phyloP scores from a whole-genome alignment of 1,140 invertebrate species.

The Hyposmocoma kahamanoa region DNA sequence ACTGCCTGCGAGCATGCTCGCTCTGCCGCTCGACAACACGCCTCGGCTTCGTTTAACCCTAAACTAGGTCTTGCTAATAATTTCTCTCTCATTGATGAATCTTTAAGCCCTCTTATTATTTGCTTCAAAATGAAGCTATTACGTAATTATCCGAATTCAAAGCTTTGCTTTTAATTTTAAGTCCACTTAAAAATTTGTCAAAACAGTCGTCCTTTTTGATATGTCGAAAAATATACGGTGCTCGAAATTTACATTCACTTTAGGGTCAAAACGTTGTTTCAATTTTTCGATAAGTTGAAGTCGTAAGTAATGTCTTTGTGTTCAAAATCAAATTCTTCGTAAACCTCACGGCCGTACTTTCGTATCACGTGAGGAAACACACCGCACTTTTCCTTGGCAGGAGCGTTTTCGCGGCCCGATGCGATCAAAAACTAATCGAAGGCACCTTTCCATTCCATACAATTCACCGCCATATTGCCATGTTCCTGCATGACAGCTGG shows the following conservation, averaged over 20 bases:
- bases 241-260: conserved; percentile 13
- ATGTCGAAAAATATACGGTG: conserved; percentile 8
- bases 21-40: neutral
- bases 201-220: neutral
- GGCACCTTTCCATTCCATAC: conserved; percentile 14
- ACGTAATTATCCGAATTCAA: neutral
- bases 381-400: conserved; percentile 10
- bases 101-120: neutral
- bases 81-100: neutral
- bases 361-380: conserved; percentile 17
- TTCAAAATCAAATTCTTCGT: conserved; percentile 11
- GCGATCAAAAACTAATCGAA: conserved; percentile 16
- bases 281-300: conserved; percentile 9
- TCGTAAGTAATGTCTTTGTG: neutral
- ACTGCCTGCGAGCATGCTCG: neutral
- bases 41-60: neutral
- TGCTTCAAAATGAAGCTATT: neutral
- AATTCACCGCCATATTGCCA: conserved; percentile 10
- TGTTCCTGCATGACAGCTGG: conserved; percentile 4
- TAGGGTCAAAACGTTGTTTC: conserved; percentile 5
- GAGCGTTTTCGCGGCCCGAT: conserved; percentile 4
- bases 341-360: conserved; percentile 12
- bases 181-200: neutral
- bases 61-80: neutral
- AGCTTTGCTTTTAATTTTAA: conserved; percentile 1